Conservation (phyloP, 2,797 vertebrate species). For the Eulemur rubriventer region DNA sequence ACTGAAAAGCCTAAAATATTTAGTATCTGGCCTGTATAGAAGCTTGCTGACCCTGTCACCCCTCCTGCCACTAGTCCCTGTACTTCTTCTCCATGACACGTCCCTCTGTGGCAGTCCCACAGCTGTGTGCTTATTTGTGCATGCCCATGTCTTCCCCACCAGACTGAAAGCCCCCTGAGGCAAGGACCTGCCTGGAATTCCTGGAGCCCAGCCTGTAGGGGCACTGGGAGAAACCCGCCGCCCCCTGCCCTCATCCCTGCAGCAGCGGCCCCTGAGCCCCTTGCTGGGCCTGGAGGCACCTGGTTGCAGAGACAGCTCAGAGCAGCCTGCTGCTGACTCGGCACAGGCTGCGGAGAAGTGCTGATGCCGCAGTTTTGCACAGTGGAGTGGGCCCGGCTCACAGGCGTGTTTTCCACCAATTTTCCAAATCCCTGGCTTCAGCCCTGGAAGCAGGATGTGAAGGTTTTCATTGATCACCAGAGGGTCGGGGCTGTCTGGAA, state of each 20-base stretch:
- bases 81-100: accelerated
- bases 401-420: slow-evolving; percentile 69
- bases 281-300: not conserved
- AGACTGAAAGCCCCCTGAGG: not conserved
- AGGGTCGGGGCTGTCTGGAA: slow-evolving; percentile 54
- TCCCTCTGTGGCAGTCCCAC: not conserved
- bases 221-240: not conserved
- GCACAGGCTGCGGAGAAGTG: not conserved
- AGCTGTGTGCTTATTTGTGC: not conserved
- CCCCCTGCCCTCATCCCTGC: not conserved
- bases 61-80: not conserved
- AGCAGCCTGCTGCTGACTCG: not conserved
- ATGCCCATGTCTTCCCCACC: not conserved
- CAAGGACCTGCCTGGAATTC: not conserved
- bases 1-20: not conserved
- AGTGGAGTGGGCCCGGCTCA: not conserved
- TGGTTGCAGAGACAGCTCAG: not conserved
- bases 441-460: slow-evolving; percentile 59
- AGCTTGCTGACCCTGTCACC: not conserved
- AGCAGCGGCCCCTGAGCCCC: not conserved
- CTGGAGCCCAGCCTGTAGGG: not conserved
- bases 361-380: slow-evolving; percentile 30
- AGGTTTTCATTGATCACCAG: slow-evolving; percentile 53
- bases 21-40: not conserved
- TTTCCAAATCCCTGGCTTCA: slow-evolving; percentile 66